Evolutionary conservation across 1,140 invertebrate species (phyloP), one percentile per base, ranked within the genome.

Genomic region (Lysiphlebus fabarum): DNA sequence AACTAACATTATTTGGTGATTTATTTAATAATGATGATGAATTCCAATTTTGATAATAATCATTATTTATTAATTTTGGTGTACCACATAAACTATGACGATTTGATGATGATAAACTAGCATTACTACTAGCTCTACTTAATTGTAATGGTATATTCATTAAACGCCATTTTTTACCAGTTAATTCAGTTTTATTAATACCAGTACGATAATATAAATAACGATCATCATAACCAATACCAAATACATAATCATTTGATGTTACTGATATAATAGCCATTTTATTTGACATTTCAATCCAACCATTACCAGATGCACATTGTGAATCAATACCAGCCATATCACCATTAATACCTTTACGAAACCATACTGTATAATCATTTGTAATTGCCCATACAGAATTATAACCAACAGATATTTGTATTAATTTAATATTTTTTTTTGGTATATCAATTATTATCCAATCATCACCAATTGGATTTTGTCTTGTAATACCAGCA

Each of bases 291-390:
- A 96, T 87, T 83, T 90, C 87, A 61, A 88, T 86, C 93, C 90
- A 92, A 33, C 87, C 86, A 73, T 82, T 86, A 4, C 90, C 89
- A 67, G 86, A 86, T 34, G 87, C 86, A 48, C 87, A 75, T 69
- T 87, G 83, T 74, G 90, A 88, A 65, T 85, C 89, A 56, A 85
- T 77, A 14, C 85, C 87, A 36, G 86, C 82, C 59, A 82, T 82
- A 67, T 86, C 86, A 6, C 87, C 86, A 72, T 87, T 86, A 26
- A 95, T 84, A 33, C 92, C 92, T 77, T 92, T 88, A 64, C 92
- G 82, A 72, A 94, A 95, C 92, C 92, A 95, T n/a, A 94, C 90
- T 69, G 86, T 85, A 57, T 87, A 85, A 71, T 93, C 89, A 67
- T 90, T 87, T 49, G 89, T 90, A 7, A 95, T 78, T 61, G 88